Conservation (phyloP, 2,113 vertebrate species). For the Hassar affinis region DNA sequence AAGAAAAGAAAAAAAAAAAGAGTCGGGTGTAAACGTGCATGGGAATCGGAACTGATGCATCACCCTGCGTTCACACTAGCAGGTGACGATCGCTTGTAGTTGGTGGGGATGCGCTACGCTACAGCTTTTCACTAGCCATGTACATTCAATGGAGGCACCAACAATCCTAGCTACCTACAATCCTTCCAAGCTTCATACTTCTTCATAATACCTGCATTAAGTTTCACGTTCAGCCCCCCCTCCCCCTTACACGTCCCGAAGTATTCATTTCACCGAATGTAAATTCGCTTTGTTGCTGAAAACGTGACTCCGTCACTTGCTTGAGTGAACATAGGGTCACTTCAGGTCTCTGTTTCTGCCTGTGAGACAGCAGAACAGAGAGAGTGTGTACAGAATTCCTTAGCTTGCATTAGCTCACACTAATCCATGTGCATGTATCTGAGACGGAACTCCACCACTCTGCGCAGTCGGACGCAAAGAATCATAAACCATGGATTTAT, state of each 20-base stretch:
- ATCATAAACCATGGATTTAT: slow-evolving; percentile 40
- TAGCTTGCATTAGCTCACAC: background rate
- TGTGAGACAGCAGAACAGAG: slow-evolving; percentile 42
- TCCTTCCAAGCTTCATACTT: background rate
- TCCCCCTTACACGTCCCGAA: no score
- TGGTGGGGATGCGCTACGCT: no score
- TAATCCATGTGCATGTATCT: slow-evolving; percentile 34
- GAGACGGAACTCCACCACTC: slow-evolving; percentile 11
- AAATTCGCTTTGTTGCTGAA: background rate
- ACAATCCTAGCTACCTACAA: background rate
- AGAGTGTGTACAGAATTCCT: slow-evolving; percentile 17
- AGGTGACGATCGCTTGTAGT: background rate
- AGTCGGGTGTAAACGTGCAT: slow-evolving; percentile 43
- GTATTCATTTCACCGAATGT: background rate
- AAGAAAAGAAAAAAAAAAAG: no score
- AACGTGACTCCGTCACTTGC: background rate
- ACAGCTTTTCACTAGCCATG: no score
- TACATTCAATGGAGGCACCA: background rate
- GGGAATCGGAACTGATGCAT: slow-evolving; percentile 34
- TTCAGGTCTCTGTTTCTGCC: slow-evolving; percentile 45
- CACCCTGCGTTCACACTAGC: slow-evolving; percentile 1
- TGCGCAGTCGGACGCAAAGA: slow-evolving; percentile 13
- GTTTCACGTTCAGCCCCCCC: no score
- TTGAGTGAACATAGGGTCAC: slow-evolving; percentile 8
- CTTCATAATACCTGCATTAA: background rate